Conservation (phyloP, 2,888 invertebrate species). For the Anoplius nigerrimus region DNA sequence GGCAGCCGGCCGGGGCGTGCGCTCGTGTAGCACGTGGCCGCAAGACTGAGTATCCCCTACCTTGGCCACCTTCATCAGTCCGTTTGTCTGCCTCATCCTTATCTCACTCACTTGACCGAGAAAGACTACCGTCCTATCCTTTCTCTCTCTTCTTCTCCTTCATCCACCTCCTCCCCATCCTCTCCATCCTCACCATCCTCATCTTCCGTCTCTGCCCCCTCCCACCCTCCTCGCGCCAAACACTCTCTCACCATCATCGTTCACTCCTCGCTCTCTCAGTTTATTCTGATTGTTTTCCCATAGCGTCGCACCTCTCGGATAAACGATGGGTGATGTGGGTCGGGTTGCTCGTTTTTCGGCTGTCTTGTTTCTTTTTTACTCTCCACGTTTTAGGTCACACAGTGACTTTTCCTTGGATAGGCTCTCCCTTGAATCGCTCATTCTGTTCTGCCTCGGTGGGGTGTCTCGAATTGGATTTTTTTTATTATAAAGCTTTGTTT, state of each 20-base stretch:
- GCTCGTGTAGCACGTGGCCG: constrained; percentile 74
- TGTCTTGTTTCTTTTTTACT: too few relatives aligned
- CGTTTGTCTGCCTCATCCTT: constrained; percentile 69
- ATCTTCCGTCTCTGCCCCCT: constrained; percentile 10
- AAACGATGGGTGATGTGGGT: too few relatives aligned
- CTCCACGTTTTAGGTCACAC: too few relatives aligned
- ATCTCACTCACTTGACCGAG: constrained; percentile 63
- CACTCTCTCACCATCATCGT: constrained; percentile 26
- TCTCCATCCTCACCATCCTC: constrained; percentile 10
- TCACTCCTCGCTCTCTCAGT: too few relatives aligned
- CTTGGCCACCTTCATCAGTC: constrained; percentile 67
- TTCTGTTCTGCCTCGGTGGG: too few relatives aligned
- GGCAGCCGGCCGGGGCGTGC: constrained; percentile 71
- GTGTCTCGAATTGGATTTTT: too few relatives aligned
- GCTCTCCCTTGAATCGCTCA: too few relatives aligned
- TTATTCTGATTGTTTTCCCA: too few relatives aligned
- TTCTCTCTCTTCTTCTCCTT: constrained; percentile 38
- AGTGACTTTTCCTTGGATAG: too few relatives aligned
- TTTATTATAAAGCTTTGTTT: too few relatives aligned
- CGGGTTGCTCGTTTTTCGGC: too few relatives aligned
- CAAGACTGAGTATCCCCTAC: constrained; percentile 73
- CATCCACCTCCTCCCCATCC: constrained; percentile 13
- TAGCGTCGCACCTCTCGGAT: too few relatives aligned
- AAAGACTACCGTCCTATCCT: constrained; percentile 61
- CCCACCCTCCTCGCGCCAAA: constrained; percentile 20